Base-by-base conservation (phyloP, 2,113 vertebrate genomes). In the Apodemus sylvaticus region DNA sequence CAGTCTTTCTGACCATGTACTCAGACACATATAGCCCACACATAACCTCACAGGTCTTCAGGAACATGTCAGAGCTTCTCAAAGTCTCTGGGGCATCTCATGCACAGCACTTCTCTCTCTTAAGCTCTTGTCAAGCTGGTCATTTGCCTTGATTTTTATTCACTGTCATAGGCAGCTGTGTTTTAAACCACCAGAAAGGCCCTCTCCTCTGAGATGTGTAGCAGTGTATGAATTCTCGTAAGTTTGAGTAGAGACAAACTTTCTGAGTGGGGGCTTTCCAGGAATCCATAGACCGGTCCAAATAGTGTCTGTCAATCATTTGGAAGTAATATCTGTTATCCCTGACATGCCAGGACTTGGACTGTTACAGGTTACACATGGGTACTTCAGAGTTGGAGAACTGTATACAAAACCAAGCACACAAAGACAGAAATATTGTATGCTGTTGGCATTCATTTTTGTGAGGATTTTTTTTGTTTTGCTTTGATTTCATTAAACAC, bases 121-220 rank as follows among this genome's bases (percentile, higher is more conserved):
- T 83, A 78, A 91, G 36, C 17, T 42, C 85, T 91, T 83, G 86
- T 64, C 29, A 13, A 91, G 36, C 82, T 24, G 62, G 31, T 95
- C 83, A 70, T 89, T 87, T 93, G 48, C 24, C 31, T 64, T 19
- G 53, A 87, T 31, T 87, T 89, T 77, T 22, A 64, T 82, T 48
- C 83, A 55, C 48, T 87, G 60, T 55, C 31, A 62, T 45, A 87
- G 79, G 78, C 24, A 93, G 6, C 51, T 71, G 12, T 76, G 45
- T 76, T 77, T 89, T 93, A 83, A 82, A 93, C n/a, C 51, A 73
- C n/a, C 83, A 89, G 12, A 68, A 85, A 91, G n/a, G 22, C 8
- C 13, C 71, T 39, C 5, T 89, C 17, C 36, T 66, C 42, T 3
- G n/a, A 95, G 73, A 45, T 16, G 14, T 78, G 92, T 62, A 55